Evolutionary conservation across 2,797 vertebrate genomes (phyloP), one percentile per base, ranked within the genome.

Genomic region (Micrastur ruficollis): DNA sequence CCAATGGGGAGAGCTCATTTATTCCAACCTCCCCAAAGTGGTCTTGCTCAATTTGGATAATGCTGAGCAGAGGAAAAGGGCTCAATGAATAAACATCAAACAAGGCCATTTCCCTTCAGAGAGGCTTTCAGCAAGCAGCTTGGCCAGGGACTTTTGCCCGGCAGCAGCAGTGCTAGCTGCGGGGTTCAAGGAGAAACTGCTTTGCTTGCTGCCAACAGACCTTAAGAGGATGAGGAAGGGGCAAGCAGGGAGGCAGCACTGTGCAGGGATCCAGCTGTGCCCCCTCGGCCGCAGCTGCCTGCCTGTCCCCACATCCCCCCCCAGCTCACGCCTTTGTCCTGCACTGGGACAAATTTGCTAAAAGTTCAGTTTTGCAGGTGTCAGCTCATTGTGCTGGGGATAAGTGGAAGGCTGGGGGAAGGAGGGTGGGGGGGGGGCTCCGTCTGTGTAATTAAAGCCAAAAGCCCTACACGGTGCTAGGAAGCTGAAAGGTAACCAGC

Each of bases 341-440:
- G 25, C 78, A 27, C 74, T 15, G 52, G 56, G 59, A 63, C 4
- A 2, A 59, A 47, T 80, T 80, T 1, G 1, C 78, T 67, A 14
- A 6, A 84, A 68, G 47, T 82, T 92, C 74, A 31, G 55, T 73
- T 96, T 86, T 90, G 91, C 93, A 97, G 95, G 92, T 96, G 91
- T 52, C 81, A 85, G 55, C 83, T 75, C 73, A 90, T 62, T 94
- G 81, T 80, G 47, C 55, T 62, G 81, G 67, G 65, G 58, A 53
- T 53, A 81, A 91, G 63, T 42, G 66, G 65, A 65, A 81, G 34
- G 81, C 50, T 83, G 65, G 71, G 66, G 50, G 49, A 72, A 82
- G 72, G n/a, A n/a, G n/a, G n/a, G n/a, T n/a, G n/a, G n/a, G n/a
- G 36, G 36, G 70, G 36, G 15, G 11, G 3, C 26, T 73, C 32